Percentiles rank a stretch among this genome's conserved stretches.
Evolutionary conservation across 2,888 invertebrate species (phyloP).

Genomic region (Sialis lutaria): DNA sequence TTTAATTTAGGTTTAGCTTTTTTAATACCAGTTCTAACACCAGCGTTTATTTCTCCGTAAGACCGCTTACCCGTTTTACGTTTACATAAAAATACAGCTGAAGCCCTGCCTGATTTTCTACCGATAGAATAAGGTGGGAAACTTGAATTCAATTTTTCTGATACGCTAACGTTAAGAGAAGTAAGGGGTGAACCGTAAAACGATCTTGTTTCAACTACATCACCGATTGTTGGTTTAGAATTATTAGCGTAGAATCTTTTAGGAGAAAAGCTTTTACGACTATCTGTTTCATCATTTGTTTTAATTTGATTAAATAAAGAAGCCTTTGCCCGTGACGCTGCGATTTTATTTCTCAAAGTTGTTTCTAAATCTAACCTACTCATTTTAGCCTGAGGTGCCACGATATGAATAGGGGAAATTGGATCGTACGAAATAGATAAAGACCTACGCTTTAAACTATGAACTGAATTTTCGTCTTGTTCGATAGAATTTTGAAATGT

Average conservation of each 20-base stretch:
- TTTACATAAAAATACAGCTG: slow-evolving; percentile 16
- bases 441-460: slow-evolving; percentile 9
- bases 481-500: slow-evolving; percentile 6
- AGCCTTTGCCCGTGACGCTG: slow-evolving; percentile 21
- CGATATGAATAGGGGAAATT: background rate
- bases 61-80: slow-evolving; percentile 21
- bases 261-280: slow-evolving; percentile 5
- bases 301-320: slow-evolving; percentile 19
- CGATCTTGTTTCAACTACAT: background rate
- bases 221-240: background rate
- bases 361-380: slow-evolving; percentile 6
- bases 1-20: slow-evolving; percentile 34
- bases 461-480: slow-evolving; percentile 13
- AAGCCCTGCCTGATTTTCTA: background rate
- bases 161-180: background rate
- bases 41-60: slow-evolving; percentile 44
- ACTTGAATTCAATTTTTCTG: background rate
- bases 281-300: slow-evolving; percentile 1
- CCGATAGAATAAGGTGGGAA: background rate
- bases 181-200: background rate
- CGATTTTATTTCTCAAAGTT: slow-evolving; percentile 4
- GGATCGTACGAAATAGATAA: background rate
- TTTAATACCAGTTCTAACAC: slow-evolving; percentile 43
- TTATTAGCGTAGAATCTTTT: background rate
- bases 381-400: slow-evolving; percentile 11